Base-by-base conservation (phyloP, 2,113 vertebrate genomes). In the Hydrolagus affinis region DNA sequence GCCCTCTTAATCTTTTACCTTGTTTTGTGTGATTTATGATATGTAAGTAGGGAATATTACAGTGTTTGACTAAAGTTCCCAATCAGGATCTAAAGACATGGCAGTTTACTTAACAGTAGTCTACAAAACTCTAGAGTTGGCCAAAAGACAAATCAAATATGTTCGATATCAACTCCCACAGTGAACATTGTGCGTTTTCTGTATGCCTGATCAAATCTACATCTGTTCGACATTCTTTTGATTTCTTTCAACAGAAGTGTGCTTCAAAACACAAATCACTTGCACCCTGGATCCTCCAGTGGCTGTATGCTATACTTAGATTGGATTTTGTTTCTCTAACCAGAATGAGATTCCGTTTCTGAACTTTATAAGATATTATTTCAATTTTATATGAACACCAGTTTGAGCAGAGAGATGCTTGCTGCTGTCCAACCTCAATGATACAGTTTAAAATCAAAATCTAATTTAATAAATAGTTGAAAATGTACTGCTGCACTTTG, bases 141-240 rank as follows among this genome's bases (percentile, higher is more conserved):
- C 62, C 25, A 30, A 83, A 68, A 66, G 25, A 28, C 78, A 83
- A 86, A 64, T 85, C 87, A 73, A 66, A 72, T 62, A 57, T 23
- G 64, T 68, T 77, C 86, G 88, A 87, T 70, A 32, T 73, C 66
- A 87, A 87, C 70, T 87, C 78, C 19, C 11, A 83, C 30, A 86
- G 44, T 44, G 70, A 23, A 11, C 30, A 86, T 87, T 85, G 62
- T 80, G 76, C 72, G 57, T 68, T 72, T 85, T 85, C 23, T 68
- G 87, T 59, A 30, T 70, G 66, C 66, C 78, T 83, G 78, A 83
- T 30, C 78, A 83, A 83, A 68, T 68, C 78, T 83, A 87, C 86
- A 90, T 87, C 75, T 88, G 85, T 57, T 87, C 88, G 89, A 87
- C 85, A 89, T 88, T 23, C 86, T 4, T 62, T 2, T 25, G 23